phyloP scores from a whole-genome alignment of 2,888 invertebrate genomes.

The Drosophila affinis region DNA sequence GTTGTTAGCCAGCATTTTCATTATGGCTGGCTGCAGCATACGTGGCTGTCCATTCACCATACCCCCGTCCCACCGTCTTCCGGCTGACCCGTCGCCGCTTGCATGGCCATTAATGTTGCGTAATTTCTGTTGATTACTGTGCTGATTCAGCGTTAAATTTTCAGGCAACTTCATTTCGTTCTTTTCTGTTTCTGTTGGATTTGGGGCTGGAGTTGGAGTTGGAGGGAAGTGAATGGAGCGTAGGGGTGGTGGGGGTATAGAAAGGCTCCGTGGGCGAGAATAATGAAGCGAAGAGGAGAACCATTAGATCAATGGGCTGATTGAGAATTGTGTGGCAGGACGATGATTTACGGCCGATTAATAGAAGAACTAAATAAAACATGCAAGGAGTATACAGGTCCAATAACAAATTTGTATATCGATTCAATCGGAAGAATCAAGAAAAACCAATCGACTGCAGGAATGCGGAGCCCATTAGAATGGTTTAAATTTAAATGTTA shows the following conservation, averaged over 20 bases:
- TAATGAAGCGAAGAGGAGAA: not conserved
- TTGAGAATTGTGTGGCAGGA: not conserved
- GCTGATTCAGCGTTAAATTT: slow-evolving; percentile 68
- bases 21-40: slow-evolving; percentile 43
- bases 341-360: not conserved
- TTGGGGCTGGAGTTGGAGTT: not conserved
- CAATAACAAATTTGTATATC: no score
- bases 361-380: not conserved
- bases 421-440: no score
- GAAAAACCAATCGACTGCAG: no score
- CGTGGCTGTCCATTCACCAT: slow-evolving; percentile 1
- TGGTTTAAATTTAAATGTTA: no score
- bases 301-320: slow-evolving; percentile 19
- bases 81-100: slow-evolving; percentile 25
- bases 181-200: not conserved
- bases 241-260: no score
- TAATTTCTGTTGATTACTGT: slow-evolving; percentile 65
- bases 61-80: not conserved
- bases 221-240: not conserved
- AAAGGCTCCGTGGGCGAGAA: no score
- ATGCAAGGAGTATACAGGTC: not conserved
- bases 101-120: slow-evolving; percentile 41
- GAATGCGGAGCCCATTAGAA: no score
- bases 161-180: slow-evolving; percentile 20
- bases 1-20: slow-evolving; percentile 58